Percentiles rank a stretch among this genome's conserved stretches.
These are phyloP conservation scores for Diorhabda sublineata DNA, from an alignment of 1,140 invertebrate species.

Conservation along the genomic window DNA sequence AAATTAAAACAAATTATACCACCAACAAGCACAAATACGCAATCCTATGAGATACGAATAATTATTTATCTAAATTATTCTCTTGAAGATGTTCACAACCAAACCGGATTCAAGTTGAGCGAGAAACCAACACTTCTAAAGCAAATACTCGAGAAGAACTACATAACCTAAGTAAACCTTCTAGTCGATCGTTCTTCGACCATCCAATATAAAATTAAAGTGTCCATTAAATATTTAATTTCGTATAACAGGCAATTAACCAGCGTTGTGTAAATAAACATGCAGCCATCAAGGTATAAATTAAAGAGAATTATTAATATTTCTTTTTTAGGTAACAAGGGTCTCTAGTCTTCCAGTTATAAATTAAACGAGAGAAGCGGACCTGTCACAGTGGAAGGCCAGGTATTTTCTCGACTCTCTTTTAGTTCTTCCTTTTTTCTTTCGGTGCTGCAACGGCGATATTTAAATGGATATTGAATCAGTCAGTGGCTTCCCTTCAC, in stretches of 20 bases:
- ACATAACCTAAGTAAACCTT: constrained; percentile 12
- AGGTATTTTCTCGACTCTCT: constrained; percentile 22
- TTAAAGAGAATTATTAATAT: constrained; percentile 37
- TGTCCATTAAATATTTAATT: constrained; percentile 37
- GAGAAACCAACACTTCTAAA: constrained; percentile 8
- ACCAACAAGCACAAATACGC: no score
- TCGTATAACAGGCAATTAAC: constrained; percentile 34
- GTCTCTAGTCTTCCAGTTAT: constrained; percentile 19
- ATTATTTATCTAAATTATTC: no score
- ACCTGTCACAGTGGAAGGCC: constrained; percentile 28
- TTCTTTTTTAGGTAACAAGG: constrained; percentile 33
- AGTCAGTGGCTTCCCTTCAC: background rate
- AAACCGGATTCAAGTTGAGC: background rate
- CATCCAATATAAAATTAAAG: constrained; percentile 11
- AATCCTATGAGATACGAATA: no score
- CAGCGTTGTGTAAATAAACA: constrained; percentile 36
- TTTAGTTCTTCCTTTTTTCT: constrained; percentile 2
- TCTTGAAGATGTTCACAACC: no score
- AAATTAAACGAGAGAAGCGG: constrained; percentile 29
- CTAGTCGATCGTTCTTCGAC: background rate
- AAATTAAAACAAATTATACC: no score
- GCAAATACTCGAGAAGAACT: constrained; percentile 5
- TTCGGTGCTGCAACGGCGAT: background rate
- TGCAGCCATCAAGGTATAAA: constrained; percentile 29
- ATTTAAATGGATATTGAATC: background rate